These are phyloP conservation scores for Capitella teleta DNA, from an alignment of 1,140 invertebrate genomes.

Conservation along the genomic window DNA sequence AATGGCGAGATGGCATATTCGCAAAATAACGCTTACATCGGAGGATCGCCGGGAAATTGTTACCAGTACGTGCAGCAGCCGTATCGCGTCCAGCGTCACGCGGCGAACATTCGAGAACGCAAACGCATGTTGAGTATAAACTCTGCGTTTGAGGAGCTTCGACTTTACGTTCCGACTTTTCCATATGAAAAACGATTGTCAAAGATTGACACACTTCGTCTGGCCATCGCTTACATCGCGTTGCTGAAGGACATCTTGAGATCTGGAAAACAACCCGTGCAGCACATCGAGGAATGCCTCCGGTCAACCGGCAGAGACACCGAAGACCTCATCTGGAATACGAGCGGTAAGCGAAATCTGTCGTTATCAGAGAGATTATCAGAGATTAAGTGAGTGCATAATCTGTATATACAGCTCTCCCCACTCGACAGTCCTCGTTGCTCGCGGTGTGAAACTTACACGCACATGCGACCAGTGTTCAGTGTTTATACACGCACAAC, in stretches of 20 bases:
- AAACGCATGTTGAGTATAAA: constrained; percentile 95
- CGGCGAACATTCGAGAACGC: constrained; percentile 57
- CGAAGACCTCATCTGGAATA: constrained; percentile 84
- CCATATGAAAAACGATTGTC: constrained; percentile 95
- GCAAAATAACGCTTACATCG: no score
- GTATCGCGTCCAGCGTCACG: constrained; percentile 17
- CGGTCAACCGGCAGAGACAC: constrained; percentile 70
- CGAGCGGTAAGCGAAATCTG: constrained; percentile 62
- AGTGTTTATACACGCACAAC: no score
- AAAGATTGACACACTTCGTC: constrained; percentile 85
- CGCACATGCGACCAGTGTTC: no score
- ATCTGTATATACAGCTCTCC: no score
- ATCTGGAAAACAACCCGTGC: constrained; percentile 75
- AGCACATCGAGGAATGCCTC: constrained; percentile 84
- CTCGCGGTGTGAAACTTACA: no score
- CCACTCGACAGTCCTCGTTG: no score
- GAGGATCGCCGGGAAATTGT: no score
- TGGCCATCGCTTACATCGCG: constrained; percentile 96
- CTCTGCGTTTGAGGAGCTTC: constrained; percentile 72
- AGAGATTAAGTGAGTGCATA: no score
- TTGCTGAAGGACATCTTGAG: constrained; percentile 84
- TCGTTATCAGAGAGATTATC: no score
- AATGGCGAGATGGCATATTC: no score
- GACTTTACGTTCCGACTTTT: constrained; percentile 73
- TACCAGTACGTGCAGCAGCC: no score